Evolutionary conservation across 1,140 invertebrate species (phyloP).

Genomic region (Drosophila ogumai): DNA sequence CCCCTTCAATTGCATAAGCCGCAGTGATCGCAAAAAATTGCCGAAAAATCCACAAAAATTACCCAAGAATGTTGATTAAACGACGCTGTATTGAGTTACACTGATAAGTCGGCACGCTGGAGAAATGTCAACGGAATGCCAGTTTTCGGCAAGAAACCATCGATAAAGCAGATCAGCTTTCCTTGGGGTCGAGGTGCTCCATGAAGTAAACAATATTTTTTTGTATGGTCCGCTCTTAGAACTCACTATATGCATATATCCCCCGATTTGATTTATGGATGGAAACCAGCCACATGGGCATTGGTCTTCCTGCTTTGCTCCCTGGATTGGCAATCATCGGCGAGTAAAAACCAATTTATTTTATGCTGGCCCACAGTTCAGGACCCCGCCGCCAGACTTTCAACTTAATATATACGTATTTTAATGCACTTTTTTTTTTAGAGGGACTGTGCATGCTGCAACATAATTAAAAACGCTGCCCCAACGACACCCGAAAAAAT

Average conservation of each 20-base stretch:
- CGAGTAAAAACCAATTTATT: conserved; percentile 57
- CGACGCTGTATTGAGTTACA: conserved; percentile 48
- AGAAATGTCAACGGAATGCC: conserved; percentile 36
- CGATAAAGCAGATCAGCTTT: conserved; percentile 44
- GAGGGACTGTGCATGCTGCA: conserved; percentile 35
- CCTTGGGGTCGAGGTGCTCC: conserved; percentile 5
- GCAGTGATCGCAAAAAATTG: conserved; percentile 33
- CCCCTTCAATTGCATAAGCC: conserved; percentile 68
- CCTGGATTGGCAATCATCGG: conserved; percentile 32
- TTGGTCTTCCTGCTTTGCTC: conserved; percentile 21
- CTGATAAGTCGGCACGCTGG: conserved; percentile 26
- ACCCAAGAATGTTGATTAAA: conserved; percentile 57
- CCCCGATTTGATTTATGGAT: conserved; percentile 39
- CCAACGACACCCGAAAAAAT: conserved; percentile 54
- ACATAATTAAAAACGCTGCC: conserved; percentile 77
- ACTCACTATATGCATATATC: conserved; percentile 9
- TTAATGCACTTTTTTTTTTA: conserved; percentile 17
- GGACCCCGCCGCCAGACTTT: conserved; percentile 39
- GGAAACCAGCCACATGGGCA: conserved; percentile 26
- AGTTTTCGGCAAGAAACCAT: conserved; percentile 33
- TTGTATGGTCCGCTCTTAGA: conserved; percentile 19
- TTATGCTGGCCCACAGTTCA: conserved; percentile 52
- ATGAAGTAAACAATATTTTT: neutral
- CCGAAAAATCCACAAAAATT: conserved; percentile 44
- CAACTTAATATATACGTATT: conserved; percentile 45